Percentiles rank a stretch among this genome's conserved stretches.
Evolutionary conservation across 2,888 invertebrate genomes (phyloP).

Genomic region (Cephus runcator): DNA sequence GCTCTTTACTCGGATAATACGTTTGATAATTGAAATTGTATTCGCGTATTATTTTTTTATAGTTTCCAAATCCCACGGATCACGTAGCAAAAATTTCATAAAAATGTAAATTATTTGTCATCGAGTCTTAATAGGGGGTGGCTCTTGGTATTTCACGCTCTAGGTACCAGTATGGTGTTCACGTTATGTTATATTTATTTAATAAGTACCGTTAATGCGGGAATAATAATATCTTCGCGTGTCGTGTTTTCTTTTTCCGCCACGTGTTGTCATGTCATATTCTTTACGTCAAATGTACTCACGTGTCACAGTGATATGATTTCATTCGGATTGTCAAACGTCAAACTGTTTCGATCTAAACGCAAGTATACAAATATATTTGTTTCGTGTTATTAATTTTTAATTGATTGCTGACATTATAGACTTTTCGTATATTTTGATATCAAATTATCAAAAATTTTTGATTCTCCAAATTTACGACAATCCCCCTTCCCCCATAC

Average conservation of each 20-base stretch:
- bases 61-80: neutral
- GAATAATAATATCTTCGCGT: neutral
- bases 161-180: neutral
- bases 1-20: conserved; percentile 37
- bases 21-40: conserved; percentile 45
- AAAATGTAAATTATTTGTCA: neutral
- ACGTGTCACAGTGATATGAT: neutral
- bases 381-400: too few relatives aligned
- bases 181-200: neutral
- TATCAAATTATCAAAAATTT: too few relatives aligned
- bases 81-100: neutral
- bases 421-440: too few relatives aligned
- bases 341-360: too few relatives aligned
- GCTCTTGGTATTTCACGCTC: neutral
- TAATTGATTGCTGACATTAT: too few relatives aligned
- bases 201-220: neutral
- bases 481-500: too few relatives aligned
- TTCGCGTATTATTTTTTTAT: neutral
- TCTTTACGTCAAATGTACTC: neutral
- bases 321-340: neutral
- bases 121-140: neutral
- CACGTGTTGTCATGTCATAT: neutral
- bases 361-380: too few relatives aligned
- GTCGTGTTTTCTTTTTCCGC: neutral
- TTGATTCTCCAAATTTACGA: too few relatives aligned